Conservation (phyloP, 2,888 invertebrate species). For the Rhogogaster chlorosoma region DNA sequence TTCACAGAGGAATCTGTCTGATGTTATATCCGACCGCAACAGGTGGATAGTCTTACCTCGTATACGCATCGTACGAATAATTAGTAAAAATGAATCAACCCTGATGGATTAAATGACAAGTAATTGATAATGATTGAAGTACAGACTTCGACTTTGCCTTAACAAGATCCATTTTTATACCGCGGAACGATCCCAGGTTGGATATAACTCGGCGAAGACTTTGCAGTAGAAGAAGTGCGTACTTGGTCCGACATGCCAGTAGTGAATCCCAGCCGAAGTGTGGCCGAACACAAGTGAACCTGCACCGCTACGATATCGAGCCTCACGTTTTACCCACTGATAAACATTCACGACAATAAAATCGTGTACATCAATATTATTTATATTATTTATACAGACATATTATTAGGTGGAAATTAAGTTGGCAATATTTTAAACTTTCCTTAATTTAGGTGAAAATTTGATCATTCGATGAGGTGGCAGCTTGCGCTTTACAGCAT, state of each 20-base stretch:
- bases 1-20: not conserved
- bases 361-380: not conserved
- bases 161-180: not conserved
- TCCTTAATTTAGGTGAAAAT: not conserved
- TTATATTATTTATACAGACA: not conserved
- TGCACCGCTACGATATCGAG: not conserved
- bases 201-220: not conserved
- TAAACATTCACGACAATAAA: not conserved
- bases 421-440: not conserved
- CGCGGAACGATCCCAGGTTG: not conserved
- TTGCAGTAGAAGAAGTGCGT: not conserved
- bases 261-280: not conserved
- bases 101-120: not conserved
- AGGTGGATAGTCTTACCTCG: constrained; percentile 28
- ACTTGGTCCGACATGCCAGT: not conserved
- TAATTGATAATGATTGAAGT: not conserved
- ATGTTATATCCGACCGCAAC: not conserved
- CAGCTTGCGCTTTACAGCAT: not conserved
- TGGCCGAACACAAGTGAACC: not conserved
- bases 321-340: not conserved
- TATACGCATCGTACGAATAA: not conserved
- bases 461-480: not conserved
- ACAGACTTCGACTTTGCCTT: not conserved
- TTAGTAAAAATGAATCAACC: not conserved
- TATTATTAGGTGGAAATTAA: not conserved